phyloP scores from a whole-genome alignment of 2,113 vertebrate species.

The Nothoprocta perdicaria region DNA sequence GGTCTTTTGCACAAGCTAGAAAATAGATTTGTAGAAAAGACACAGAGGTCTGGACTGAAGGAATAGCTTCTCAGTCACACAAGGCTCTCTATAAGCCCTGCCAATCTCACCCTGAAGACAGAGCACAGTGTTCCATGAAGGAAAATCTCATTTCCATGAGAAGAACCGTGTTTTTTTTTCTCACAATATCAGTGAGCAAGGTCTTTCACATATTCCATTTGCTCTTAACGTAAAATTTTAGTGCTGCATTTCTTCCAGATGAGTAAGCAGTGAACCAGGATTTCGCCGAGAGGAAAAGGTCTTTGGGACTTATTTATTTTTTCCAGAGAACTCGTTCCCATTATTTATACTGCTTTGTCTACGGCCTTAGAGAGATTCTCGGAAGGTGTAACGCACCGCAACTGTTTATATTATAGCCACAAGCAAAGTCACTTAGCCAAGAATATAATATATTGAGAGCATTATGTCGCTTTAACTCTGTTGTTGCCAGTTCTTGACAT shows the following conservation, averaged over 20 bases:
- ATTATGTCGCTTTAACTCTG: not conserved
- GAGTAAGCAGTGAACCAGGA: constrained; percentile 48
- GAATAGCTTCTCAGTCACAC: not conserved
- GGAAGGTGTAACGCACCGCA: not conserved
- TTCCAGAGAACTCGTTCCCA: not conserved
- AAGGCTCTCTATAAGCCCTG: not conserved
- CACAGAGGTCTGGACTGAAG: not conserved
- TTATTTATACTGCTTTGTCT: constrained; percentile 34
- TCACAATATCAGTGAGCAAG: not conserved
- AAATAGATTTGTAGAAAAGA: not conserved
- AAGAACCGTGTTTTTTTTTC: not conserved
- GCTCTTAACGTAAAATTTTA: constrained; percentile 34
- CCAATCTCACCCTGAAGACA: not conserved
- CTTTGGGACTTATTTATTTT: not conserved
- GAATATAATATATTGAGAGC: not conserved
- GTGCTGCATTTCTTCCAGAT: constrained; percentile 61
- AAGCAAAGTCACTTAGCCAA: constrained; percentile 15
- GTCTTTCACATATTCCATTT: constrained; percentile 23
- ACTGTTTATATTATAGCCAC: constrained; percentile 12
- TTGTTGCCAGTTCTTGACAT: not conserved
- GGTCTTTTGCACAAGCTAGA: not conserved
- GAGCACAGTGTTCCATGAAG: not conserved
- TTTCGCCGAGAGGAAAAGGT: constrained; percentile 42
- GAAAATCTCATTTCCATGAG: constrained; percentile 14
- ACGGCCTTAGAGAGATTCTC: not conserved